These are phyloP conservation scores for Tenthredo notha DNA, from an alignment of 2,888 invertebrate genomes.

Conservation along the genomic window DNA sequence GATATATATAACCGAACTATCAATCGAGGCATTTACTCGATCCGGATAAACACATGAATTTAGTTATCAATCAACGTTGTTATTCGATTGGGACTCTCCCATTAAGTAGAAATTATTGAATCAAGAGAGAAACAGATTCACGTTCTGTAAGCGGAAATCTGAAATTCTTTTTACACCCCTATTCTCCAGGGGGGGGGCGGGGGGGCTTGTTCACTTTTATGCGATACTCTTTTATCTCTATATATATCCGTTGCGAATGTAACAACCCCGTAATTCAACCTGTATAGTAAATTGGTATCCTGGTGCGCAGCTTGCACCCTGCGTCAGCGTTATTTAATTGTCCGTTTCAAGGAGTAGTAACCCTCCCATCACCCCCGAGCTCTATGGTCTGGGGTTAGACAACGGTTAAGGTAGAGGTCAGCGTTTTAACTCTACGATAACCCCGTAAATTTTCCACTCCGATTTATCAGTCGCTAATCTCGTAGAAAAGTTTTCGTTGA, in stretches of 20 bases:
- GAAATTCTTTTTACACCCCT: background rate
- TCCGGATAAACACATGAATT: constrained; percentile 34
- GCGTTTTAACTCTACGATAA: background rate
- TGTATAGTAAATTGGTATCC: constrained; percentile 42
- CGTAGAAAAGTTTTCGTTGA: background rate
- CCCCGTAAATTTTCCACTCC: constrained; percentile 1
- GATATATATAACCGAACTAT: background rate
- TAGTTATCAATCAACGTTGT: constrained; percentile 36
- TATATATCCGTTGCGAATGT: background rate
- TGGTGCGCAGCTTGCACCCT: background rate
- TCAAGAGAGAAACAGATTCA: background rate
- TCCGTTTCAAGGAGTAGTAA: constrained; percentile 35
- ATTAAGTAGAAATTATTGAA: background rate
- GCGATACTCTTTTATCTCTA: background rate
- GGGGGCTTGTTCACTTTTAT: background rate
- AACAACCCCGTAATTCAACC: constrained; percentile 6
- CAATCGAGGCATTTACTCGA: background rate
- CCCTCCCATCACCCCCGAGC: constrained; percentile 5
- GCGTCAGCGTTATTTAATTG: constrained; percentile 51
- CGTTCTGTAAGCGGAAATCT: too few relatives aligned
- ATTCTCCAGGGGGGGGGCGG: background rate
- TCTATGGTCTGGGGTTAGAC: background rate
- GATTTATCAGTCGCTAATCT: constrained; percentile 35
- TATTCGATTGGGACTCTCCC: background rate
- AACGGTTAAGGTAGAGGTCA: background rate